These are phyloP conservation scores for Emberiza fucata DNA, from an alignment of 2,113 vertebrate species.

Conservation along the genomic window DNA sequence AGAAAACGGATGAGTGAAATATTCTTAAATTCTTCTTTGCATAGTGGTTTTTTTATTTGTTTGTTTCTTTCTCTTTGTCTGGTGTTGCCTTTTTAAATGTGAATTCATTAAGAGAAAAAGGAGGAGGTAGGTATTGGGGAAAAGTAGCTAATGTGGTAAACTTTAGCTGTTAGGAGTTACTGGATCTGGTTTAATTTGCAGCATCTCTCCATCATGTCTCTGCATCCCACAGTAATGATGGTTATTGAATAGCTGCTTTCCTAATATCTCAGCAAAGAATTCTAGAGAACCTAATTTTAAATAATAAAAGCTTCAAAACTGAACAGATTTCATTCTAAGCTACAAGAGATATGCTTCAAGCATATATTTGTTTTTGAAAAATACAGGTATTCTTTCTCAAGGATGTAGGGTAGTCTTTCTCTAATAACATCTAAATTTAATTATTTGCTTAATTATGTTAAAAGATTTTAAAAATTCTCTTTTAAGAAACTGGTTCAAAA, in stretches of 20 bases:
- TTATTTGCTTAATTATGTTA: not conserved
- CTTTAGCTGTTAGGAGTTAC: not conserved
- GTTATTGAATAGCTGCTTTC: not conserved
- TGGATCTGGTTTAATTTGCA: not conserved
- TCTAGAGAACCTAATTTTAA: not conserved
- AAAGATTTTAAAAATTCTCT: not conserved
- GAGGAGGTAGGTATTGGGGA: not conserved
- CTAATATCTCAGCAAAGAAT: not conserved
- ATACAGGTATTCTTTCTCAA: not conserved
- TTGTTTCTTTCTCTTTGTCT: not conserved
- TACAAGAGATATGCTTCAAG: not conserved
- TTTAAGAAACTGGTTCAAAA: not conserved
- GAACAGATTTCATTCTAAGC: not conserved
- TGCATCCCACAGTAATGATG: not conserved
- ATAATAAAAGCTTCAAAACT: not conserved
- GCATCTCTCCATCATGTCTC: not conserved
- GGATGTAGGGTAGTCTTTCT: not conserved
- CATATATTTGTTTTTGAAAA: not conserved
- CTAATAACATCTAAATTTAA: not conserved
- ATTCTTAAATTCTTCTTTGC: not conserved
- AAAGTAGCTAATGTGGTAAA: not conserved
- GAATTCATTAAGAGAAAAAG: not conserved
- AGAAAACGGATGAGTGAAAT: not conserved
- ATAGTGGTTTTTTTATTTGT: not conserved
- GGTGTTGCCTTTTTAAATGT: not conserved